Evolutionary conservation across 2,113 vertebrate genomes (phyloP).

Genomic region (Craseonycteris thonglongyai): DNA sequence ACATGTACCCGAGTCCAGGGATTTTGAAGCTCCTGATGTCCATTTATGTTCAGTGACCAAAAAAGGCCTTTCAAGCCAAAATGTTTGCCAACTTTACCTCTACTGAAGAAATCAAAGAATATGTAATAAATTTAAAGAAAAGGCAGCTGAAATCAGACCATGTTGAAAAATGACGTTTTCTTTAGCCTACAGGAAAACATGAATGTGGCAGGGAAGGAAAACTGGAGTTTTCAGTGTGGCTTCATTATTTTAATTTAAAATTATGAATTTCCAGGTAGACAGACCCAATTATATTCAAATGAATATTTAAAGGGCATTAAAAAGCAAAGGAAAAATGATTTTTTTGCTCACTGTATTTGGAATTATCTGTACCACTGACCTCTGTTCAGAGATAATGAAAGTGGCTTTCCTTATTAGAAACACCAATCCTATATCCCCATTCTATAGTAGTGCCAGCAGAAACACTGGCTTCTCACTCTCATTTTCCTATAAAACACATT

Average conservation of each 20-base stretch:
- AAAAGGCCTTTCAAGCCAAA: constrained; percentile 28
- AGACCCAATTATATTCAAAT: neutral
- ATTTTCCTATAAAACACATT: neutral
- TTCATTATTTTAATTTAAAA: constrained; percentile 20
- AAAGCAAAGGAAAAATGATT: neutral
- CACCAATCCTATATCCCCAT: neutral
- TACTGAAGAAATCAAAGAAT: neutral
- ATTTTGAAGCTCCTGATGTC: neutral
- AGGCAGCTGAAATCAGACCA: neutral
- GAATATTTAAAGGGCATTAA: neutral
- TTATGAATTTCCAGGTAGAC: neutral
- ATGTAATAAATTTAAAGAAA: neutral
- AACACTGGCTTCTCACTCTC: neutral
- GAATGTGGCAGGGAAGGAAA: neutral
- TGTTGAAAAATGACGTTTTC: neutral
- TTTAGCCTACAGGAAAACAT: neutral
- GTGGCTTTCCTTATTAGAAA: neutral
- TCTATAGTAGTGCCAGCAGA: neutral
- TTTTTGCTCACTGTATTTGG: neutral
- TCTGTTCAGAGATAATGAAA: neutral
- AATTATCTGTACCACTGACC: neutral
- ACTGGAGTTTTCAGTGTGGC: neutral
- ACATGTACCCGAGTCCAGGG: neutral
- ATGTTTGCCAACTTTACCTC: neutral
- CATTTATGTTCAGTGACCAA: constrained; percentile 1